Evolutionary conservation across 2,797 vertebrate genomes (phyloP).

Genomic region (Thalassophryne amazonica): DNA sequence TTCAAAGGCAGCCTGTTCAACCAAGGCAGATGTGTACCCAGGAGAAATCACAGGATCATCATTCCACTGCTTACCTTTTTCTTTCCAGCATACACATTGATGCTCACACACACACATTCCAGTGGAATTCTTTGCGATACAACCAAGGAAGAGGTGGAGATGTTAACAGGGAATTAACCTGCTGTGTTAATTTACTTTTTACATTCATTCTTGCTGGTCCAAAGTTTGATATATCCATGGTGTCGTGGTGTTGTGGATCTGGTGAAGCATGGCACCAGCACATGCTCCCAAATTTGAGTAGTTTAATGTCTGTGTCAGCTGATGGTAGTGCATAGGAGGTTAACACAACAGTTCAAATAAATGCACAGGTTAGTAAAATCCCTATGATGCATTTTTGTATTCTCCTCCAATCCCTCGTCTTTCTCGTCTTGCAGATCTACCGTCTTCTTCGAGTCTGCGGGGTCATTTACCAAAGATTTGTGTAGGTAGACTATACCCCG

Average conservation of each 20-base stretch:
- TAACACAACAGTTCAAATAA: slow-evolving; percentile 37
- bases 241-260: neutral
- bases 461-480: slow-evolving; percentile 13
- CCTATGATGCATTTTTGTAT: slow-evolving; percentile 8
- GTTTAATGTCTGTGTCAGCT: slow-evolving; percentile 35
- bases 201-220: slow-evolving; percentile 36
- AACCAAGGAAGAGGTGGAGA: slow-evolving; percentile 44
- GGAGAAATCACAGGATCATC: slow-evolving; percentile 70
- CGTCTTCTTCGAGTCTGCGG: neutral
- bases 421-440: too few species aligned
- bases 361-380: slow-evolving; percentile 28
- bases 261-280: too few species aligned
- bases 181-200: slow-evolving; percentile 56
- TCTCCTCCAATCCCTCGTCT: slow-evolving; percentile 6
- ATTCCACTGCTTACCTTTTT: slow-evolving; percentile 66
- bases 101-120: slow-evolving; percentile 37
- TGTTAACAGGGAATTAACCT: slow-evolving; percentile 55
- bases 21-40: slow-evolving; percentile 66
- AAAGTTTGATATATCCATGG: neutral
- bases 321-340: slow-evolving; percentile 26
- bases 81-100: slow-evolving; percentile 21
- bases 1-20: slow-evolving; percentile 38
- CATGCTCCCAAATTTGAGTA: too few species aligned
- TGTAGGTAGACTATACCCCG: slow-evolving; percentile 16
- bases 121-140: slow-evolving; percentile 27